A percentile compares a stretch with the other conserved stretches of the same genome.
phyloP scores from a whole-genome alignment of 2,888 invertebrate species.

The Kuschelorhynchus macadamiae region DNA sequence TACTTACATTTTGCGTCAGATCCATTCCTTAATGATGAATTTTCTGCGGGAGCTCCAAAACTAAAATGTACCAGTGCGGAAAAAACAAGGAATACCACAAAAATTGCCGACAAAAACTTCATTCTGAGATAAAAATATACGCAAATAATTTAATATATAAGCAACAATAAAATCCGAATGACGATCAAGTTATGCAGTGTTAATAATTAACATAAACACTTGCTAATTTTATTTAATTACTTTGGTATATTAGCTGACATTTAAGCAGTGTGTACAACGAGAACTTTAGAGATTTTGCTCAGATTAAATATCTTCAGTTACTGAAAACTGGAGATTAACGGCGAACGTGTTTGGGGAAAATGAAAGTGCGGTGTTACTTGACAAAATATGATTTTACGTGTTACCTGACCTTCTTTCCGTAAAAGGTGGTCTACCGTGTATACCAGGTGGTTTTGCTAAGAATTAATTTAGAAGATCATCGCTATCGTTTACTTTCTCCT shows the following conservation, averaged over 20 bases:
- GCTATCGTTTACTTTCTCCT: too few relatives aligned
- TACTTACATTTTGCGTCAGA: slow-evolving; percentile 51
- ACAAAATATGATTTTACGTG: slow-evolving; percentile 38
- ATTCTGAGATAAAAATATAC: too few relatives aligned
- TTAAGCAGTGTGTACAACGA: not conserved
- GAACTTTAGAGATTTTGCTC: too few relatives aligned
- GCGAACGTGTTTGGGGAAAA: slow-evolving; percentile 33
- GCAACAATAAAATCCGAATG: not conserved
- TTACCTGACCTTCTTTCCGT: slow-evolving; percentile 41
- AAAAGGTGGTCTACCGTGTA: slow-evolving; percentile 29
- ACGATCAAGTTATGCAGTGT: not conserved
- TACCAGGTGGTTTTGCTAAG: slow-evolving; percentile 15
- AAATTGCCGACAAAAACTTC: slow-evolving; percentile 18
- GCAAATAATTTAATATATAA: not conserved
- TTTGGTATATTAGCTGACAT: too few relatives aligned
- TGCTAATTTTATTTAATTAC: not conserved
- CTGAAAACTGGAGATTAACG: slow-evolving; percentile 3
- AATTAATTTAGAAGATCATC: too few relatives aligned
- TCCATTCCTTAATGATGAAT: slow-evolving; percentile 27
- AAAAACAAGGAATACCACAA: slow-evolving; percentile 24
- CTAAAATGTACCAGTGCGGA: slow-evolving; percentile 18
- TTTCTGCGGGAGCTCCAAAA: slow-evolving; percentile 41
- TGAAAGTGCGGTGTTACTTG: slow-evolving; percentile 32
- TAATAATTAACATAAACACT: not conserved
- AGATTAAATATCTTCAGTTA: too few relatives aligned